Percentiles rank a stretch among this genome's conserved stretches.
Evolutionary conservation across 2,113 vertebrate species (phyloP).

Genomic region (Columbina picui): DNA sequence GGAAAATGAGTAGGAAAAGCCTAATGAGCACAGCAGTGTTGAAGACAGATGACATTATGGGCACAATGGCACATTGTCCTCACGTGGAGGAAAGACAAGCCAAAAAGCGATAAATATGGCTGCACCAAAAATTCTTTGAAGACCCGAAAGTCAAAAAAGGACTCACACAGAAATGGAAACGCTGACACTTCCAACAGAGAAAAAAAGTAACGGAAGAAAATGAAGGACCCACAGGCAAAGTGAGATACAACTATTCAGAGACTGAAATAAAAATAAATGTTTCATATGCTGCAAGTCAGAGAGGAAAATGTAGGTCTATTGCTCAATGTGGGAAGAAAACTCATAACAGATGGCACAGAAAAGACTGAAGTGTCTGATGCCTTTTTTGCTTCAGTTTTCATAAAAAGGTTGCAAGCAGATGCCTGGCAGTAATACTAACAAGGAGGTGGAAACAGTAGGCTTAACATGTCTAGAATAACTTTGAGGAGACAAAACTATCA

Average conservation of each 20-base stretch:
- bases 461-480: background rate
- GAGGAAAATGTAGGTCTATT: background rate
- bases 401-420: conserved; percentile 19
- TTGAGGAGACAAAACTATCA: background rate
- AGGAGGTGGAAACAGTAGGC: background rate
- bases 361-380: conserved; percentile 24
- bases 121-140: background rate
- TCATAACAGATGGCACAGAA: conserved; percentile 11
- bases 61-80: background rate
- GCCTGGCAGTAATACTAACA: conserved; percentile 31
- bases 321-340: conserved; percentile 11
- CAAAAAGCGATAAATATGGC: background rate
- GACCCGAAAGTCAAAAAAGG: background rate
- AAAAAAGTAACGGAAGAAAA: background rate
- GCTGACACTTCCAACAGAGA: background rate
- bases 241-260: background rate
- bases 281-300: background rate
- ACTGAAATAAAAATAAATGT: background rate
- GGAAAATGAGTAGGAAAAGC: background rate
- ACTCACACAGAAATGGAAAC: background rate
- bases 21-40: background rate
- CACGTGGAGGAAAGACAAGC: background rate
- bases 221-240: background rate
- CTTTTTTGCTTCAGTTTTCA: conserved; percentile 55
- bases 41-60: background rate